Percentiles rank a stretch among this genome's conserved stretches.
phyloP scores from a whole-genome alignment of 2,888 invertebrate genomes.

The Troilus luridus region DNA sequence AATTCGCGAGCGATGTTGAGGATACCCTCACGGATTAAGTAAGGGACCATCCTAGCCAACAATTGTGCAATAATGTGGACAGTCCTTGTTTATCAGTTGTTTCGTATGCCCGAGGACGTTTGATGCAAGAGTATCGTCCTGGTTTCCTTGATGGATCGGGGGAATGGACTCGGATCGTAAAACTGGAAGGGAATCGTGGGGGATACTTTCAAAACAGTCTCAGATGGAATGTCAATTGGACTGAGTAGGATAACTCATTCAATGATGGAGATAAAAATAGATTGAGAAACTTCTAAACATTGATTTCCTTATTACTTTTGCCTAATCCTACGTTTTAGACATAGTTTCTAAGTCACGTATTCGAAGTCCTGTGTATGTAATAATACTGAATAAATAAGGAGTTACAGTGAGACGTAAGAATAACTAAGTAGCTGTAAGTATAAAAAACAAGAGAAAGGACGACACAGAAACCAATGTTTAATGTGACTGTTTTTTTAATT shows the following conservation, averaged over 20 bases:
- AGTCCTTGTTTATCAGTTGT: slow-evolving; percentile 1
- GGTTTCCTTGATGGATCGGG: neutral
- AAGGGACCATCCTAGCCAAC: neutral
- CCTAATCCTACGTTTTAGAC: neutral
- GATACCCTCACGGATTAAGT: neutral
- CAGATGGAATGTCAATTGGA: neutral
- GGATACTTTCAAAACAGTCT: neutral
- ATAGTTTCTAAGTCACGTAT: neutral
- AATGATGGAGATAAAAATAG: neutral
- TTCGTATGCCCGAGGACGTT: neutral
- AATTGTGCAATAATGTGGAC: neutral
- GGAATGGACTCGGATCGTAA: slow-evolving; percentile 1
- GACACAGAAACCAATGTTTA: too few species aligned
- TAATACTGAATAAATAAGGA: neutral
- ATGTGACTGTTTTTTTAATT: too few species aligned
- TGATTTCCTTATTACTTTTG: neutral
- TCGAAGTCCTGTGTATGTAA: neutral
- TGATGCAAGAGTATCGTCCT: slow-evolving; percentile 14
- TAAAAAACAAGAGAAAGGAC: too few species aligned
- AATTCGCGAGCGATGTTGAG: neutral
- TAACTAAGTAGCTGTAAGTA: too few species aligned
- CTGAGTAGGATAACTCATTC: neutral
- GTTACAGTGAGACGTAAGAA: neutral
- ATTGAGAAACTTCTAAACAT: neutral
- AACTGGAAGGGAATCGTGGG: neutral